phyloP scores from a whole-genome alignment of 1,140 invertebrate species.

The Drosophila auraria region DNA sequence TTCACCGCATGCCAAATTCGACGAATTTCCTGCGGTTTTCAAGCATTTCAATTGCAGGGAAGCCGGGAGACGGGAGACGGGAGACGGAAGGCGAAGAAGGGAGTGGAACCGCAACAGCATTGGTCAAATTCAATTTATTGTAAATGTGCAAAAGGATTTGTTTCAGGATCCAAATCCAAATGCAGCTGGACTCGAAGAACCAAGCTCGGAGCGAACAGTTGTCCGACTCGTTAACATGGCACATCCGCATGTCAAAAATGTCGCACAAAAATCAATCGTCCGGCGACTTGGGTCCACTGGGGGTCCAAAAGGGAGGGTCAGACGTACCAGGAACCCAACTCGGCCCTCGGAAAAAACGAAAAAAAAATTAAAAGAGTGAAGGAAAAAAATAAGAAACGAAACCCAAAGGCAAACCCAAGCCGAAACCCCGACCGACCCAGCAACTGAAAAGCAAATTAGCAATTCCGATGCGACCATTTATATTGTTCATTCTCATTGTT shows the following conservation, averaged over 20 bases:
- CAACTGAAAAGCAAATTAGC: slow-evolving; percentile 82
- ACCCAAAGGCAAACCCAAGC: slow-evolving; percentile 35
- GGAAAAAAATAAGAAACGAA: slow-evolving; percentile 14
- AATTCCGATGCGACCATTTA: slow-evolving; percentile 82
- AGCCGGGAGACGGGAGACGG: not conserved
- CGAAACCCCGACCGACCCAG: slow-evolving; percentile 38
- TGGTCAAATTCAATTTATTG: slow-evolving; percentile 83
- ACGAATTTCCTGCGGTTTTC: slow-evolving; percentile 82
- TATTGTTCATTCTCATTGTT: slow-evolving; percentile 80
- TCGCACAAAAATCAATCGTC: slow-evolving; percentile 80
- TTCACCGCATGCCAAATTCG: slow-evolving; percentile 81
- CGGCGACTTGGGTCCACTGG: slow-evolving; percentile 18
- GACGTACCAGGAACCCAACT: slow-evolving; percentile 63
- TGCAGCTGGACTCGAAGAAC: slow-evolving; percentile 18
- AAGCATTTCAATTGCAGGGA: slow-evolving; percentile 63
- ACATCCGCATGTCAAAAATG: slow-evolving; percentile 84
- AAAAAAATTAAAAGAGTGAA: slow-evolving; percentile 16
- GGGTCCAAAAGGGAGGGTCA: slow-evolving; percentile 41
- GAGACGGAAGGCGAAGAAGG: slow-evolving; percentile 8
- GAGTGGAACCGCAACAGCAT: slow-evolving; percentile 70
- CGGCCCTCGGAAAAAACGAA: slow-evolving; percentile 13
- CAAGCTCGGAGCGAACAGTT: slow-evolving; percentile 63
- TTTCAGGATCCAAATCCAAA: slow-evolving; percentile 25
- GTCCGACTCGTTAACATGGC: slow-evolving; percentile 74
- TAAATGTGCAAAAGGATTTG: slow-evolving; percentile 78